phyloP scores from a whole-genome alignment of 2,888 invertebrate genomes.

The Drosophila nigricruria region DNA sequence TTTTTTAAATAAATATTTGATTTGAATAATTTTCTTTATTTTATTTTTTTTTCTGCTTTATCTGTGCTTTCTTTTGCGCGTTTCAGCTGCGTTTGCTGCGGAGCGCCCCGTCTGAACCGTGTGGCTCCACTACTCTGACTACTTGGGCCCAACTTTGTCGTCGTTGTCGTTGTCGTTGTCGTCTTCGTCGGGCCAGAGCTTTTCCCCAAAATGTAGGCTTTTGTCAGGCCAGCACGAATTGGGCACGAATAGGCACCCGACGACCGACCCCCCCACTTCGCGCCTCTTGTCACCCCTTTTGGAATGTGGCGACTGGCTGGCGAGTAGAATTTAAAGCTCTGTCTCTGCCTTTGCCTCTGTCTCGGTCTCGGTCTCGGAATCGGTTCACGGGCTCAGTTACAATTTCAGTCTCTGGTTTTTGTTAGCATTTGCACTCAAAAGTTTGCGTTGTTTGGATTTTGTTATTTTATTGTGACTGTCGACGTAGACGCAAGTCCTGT shows the following conservation, averaged over 20 bases:
- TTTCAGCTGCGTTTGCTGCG: conserved; percentile 53
- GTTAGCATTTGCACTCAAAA: conserved; percentile 72
- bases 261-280: background rate
- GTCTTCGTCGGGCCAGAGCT: conserved; percentile 69
- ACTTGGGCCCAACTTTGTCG: conserved; percentile 63
- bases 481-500: conserved; percentile 39
- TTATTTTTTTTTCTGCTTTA: conserved; percentile 24
- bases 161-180: conserved; percentile 56
- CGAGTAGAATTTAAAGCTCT: conserved; percentile 52
- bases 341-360: conserved; percentile 25
- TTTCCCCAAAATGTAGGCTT: conserved; percentile 67
- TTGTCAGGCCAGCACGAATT: conserved; percentile 23
- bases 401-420: conserved; percentile 34
- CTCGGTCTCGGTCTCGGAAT: conserved; percentile 23
- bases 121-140: conserved; percentile 84
- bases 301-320: conserved; percentile 61
- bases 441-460: conserved; percentile 79
- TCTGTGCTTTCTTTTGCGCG: conserved; percentile 49
- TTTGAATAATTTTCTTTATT: conserved; percentile 19
- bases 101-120: conserved; percentile 81
- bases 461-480: conserved; percentile 67
- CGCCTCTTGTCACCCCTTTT: background rate
- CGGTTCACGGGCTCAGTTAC: conserved; percentile 38
- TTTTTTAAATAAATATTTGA: conserved; percentile 26
- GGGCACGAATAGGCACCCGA: conserved; percentile 19